Conservation (phyloP, 2,797 vertebrate genomes). For the Buphagus erythrorhynchus region DNA sequence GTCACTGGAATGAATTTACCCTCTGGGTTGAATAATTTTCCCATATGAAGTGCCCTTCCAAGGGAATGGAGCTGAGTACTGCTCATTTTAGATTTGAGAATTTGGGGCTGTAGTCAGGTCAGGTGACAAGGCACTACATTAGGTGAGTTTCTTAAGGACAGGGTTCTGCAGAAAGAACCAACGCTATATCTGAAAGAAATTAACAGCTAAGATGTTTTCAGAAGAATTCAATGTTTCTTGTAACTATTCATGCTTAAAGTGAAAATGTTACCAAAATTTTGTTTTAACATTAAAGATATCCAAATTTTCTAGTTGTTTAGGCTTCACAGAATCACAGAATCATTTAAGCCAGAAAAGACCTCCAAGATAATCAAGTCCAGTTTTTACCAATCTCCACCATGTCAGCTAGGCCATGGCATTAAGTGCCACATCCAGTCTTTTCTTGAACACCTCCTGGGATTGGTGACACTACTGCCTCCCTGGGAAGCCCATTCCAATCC, state of each 20-base stretch:
- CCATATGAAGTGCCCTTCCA: background rate
- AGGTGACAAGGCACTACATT: background rate
- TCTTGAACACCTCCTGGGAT: background rate
- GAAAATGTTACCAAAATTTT: background rate
- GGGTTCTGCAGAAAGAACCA: background rate
- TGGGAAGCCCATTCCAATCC: background rate
- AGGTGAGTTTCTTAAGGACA: background rate
- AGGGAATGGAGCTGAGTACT: background rate
- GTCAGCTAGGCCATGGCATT: background rate
- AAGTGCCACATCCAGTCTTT: background rate
- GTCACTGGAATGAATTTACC: background rate
- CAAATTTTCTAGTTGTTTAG: background rate
- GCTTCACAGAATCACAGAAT: background rate
- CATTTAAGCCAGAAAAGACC: background rate
- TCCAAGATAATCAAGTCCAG: background rate
- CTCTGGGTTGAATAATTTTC: background rate
- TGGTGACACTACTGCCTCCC: background rate
- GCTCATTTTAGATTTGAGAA: background rate
- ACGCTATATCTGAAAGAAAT: background rate
- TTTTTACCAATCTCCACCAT: background rate
- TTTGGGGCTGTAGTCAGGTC: background rate
- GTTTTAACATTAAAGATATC: background rate
- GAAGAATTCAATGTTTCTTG: background rate
- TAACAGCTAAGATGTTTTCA: background rate
- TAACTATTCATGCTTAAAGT: background rate